A percentile compares a stretch with the other conserved stretches of the same genome.
Conservation (phyloP, 2,888 invertebrate species). For the Chironomus tentans region DNA sequence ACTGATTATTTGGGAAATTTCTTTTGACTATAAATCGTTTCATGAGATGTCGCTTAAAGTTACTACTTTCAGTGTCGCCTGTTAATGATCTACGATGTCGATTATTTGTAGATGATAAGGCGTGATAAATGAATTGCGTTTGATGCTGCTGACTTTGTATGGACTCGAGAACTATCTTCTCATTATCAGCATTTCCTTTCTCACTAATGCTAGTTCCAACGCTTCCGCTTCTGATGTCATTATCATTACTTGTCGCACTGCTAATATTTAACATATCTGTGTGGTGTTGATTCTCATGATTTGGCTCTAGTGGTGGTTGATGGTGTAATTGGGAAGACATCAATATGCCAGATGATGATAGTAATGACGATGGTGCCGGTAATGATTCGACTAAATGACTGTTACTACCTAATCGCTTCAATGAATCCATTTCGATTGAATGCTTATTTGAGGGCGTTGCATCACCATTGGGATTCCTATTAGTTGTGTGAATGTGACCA, state of each 20-base stretch:
- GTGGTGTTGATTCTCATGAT: not conserved
- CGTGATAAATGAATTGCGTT: constrained; percentile 17
- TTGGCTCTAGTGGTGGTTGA: constrained; percentile 1
- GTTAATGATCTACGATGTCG: constrained; percentile 15
- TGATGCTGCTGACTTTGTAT: constrained; percentile 1
- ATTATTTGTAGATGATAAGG: constrained; percentile 10
- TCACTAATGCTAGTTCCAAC: not conserved
- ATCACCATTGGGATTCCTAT: constrained; percentile 30
- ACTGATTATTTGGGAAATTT: constrained; percentile 21
- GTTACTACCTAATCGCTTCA: constrained; percentile 30
- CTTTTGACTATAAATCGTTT: constrained; percentile 13
- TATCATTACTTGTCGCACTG: not conserved
- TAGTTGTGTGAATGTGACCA: not conserved
- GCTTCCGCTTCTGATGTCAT: not conserved
- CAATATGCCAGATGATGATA: constrained; percentile 26
- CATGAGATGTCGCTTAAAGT: not conserved
- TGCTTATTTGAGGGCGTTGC: constrained; percentile 31
- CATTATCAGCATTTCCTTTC: not conserved
- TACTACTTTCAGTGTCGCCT: not conserved
- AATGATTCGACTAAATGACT: constrained; percentile 31
- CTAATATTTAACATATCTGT: not conserved
- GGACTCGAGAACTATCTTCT: constrained; percentile 3
- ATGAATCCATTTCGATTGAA: constrained; percentile 3
- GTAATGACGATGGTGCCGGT: constrained; percentile 26
- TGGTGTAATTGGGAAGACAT: constrained; percentile 15